Evolutionary conservation across 2,797 vertebrate species (phyloP), one percentile per base, ranked within the genome.

Genomic region (Carcharodon carcharias): DNA sequence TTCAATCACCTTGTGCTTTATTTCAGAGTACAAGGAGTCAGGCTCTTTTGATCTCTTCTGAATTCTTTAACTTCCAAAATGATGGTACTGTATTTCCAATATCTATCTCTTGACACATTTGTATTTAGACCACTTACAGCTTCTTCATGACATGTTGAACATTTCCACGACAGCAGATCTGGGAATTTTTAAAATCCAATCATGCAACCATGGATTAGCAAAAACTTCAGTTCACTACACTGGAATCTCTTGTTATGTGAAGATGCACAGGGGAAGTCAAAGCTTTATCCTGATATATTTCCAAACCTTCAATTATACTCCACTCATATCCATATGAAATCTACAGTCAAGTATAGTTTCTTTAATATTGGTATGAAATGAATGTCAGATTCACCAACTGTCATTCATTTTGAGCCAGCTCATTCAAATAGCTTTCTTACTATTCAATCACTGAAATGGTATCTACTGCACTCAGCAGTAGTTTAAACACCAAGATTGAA

Each of bases 211-310:
- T 73, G 45, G 94, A 71, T 73, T 77, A 56, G 1, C 14, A 50
- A 77, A 16, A 40, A 77, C 50, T 73, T 58, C 26, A 54, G 28
- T 58, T 56, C 67, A 77, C 26, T 95, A 18, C 45, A 95, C 69
- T 77, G 69, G 94, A 35, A 73, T 95, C 50, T n/a, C 69, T 95
- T 58, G 28, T 77, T 73, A 21, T 95, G 69, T 23, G 28, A 77
- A 56, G 31, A 35, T 73, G 69, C 94, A 95, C 94, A 95, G 50
- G 94, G 50, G 94, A 95, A 95, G 58, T 95, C 69, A 95, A 77
- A 56, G 50, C 12, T 77, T 95, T 31, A 95, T 95, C 31, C 94
- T 77, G 61, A 67, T 93, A 95, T 54, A 12, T 77, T 56, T 71
- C 50, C 94, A 95, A n/a, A 77, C 31, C 50, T 58, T 77, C 69